Evolutionary conservation across 2,888 invertebrate genomes (phyloP).

Genomic region (Malthinus flaveolus): DNA sequence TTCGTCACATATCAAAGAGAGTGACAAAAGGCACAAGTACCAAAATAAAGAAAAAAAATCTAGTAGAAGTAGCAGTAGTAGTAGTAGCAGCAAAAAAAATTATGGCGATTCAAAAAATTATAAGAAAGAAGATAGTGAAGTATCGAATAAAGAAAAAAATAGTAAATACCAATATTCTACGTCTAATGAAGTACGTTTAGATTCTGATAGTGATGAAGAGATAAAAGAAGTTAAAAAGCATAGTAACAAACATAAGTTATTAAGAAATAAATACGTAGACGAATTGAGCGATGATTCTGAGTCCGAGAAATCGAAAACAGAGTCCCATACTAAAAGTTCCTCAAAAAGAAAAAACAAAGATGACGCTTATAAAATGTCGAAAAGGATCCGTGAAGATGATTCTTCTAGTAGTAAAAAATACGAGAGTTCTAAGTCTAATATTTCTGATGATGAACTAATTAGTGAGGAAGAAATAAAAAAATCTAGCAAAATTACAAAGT

Average conservation of each 20-base stretch:
- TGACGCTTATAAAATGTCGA: background rate
- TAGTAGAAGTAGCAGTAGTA: slow-evolving; percentile 9
- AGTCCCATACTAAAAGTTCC: background rate
- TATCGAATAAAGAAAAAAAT: background rate
- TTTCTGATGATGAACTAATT: background rate
- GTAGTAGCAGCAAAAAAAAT: slow-evolving; percentile 13
- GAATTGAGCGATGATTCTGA: background rate
- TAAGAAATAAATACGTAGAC: background rate
- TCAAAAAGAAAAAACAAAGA: slow-evolving; percentile 1
- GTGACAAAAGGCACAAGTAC: slow-evolving; percentile 28
- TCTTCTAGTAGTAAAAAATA: no score
- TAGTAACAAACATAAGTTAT: background rate
- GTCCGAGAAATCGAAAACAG: background rate
- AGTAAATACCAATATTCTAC: background rate
- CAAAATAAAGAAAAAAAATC: slow-evolving; percentile 14
- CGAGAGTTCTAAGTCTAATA: background rate
- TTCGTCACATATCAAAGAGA: slow-evolving; percentile 35
- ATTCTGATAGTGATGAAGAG: background rate
- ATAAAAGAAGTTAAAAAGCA: background rate
- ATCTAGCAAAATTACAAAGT: slow-evolving; percentile 2
- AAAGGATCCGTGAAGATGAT: background rate
- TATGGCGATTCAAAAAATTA: slow-evolving; percentile 7
- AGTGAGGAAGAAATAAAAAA: slow-evolving; percentile 2
- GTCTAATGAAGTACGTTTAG: background rate
- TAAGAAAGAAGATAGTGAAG: background rate